phyloP scores from a whole-genome alignment of 1,140 invertebrate species.

The Drosophila gunungcola region DNA sequence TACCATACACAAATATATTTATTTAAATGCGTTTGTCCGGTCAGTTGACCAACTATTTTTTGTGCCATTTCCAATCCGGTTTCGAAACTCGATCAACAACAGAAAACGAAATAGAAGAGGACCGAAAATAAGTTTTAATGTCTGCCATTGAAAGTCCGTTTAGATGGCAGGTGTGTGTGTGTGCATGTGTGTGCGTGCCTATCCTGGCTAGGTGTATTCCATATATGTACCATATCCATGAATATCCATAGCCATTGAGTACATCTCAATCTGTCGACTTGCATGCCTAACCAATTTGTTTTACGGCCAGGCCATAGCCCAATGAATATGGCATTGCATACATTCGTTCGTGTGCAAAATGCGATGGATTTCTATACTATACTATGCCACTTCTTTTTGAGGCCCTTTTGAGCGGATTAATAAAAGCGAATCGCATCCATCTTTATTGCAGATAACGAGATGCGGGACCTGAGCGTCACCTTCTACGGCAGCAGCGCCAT shows the following conservation, averaged over 20 bases:
- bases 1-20: neutral
- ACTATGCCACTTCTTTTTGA: slow-evolving; percentile 1
- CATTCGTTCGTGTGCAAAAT: slow-evolving; percentile 17
- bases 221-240: neutral
- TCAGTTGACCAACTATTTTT: slow-evolving; percentile 71
- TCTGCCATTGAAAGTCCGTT: slow-evolving; percentile 29
- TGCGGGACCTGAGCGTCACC: slow-evolving; percentile 84
- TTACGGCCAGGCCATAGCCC: slow-evolving; percentile 28
- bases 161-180: slow-evolving; percentile 20
- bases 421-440: slow-evolving; percentile 16
- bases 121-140: slow-evolving; percentile 33
- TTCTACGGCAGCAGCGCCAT: slow-evolving; percentile 79
- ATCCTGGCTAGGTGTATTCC: slow-evolving; percentile 1
- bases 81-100: slow-evolving; percentile 34
- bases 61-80: slow-evolving; percentile 36
- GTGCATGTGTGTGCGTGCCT: neutral
- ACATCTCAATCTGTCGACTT: slow-evolving; percentile 49
- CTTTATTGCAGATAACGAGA: slow-evolving; percentile 79
- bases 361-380: slow-evolving; percentile 19
- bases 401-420: slow-evolving; percentile 15
- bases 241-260: slow-evolving; percentile 13
- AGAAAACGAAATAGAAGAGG: slow-evolving; percentile 9
- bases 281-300: slow-evolving; percentile 49
- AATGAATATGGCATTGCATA: slow-evolving; percentile 46
- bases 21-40: slow-evolving; percentile 27